These are phyloP conservation scores for Rhynchonema sp. DNA, from an alignment of 2,888 invertebrate genomes.

Conservation along the genomic window DNA sequence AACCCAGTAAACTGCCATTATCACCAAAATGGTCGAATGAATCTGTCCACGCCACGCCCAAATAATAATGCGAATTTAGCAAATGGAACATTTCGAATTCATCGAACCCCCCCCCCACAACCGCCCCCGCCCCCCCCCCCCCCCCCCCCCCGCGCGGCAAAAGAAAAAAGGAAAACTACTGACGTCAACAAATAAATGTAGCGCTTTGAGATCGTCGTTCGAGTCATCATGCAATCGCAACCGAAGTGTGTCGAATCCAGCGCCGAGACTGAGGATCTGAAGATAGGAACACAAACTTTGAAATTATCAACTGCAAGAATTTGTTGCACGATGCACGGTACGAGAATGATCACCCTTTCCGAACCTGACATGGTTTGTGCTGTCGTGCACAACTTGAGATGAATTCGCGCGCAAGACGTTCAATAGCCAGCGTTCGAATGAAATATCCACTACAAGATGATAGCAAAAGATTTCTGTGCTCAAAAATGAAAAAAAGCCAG, in stretches of 20 bases:
- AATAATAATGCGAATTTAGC: not conserved
- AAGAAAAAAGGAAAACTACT: not conserved
- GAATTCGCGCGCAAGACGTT: not conserved
- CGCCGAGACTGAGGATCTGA: not conserved
- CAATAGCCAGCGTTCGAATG: not conserved
- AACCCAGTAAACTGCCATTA: not conserved
- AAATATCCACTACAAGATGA: not conserved
- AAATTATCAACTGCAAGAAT: no score
- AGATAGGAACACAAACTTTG: no score
- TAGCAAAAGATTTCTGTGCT: no score
- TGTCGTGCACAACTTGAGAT: no score
- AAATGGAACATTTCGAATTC: not conserved
- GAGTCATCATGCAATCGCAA: not conserved
- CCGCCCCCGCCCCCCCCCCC: not conserved
- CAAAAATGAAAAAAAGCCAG: not conserved
- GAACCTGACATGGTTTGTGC: not conserved
- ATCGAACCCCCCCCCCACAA: not conserved
- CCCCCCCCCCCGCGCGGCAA: not conserved
- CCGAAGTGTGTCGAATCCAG: not conserved
- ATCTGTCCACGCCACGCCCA: not conserved
- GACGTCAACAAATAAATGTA: not conserved
- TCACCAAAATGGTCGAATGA: no score
- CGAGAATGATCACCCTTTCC: no score
- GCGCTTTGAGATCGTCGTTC: not conserved
- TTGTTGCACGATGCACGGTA: not conserved